Base-by-base conservation (phyloP, 2,113 vertebrate genomes). In the Sebastes schlegelii region DNA sequence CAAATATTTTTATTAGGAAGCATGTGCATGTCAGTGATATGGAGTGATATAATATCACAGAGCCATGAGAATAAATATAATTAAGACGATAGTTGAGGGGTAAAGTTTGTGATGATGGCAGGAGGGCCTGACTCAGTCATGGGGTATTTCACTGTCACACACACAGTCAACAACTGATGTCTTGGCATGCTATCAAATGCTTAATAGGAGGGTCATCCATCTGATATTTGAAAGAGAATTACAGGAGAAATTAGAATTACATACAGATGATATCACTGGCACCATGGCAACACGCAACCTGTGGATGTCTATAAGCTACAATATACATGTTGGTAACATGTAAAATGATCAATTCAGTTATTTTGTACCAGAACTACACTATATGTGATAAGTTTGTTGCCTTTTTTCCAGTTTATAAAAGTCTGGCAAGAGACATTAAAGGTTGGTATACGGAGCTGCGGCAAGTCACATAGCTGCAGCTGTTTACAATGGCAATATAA, bases 61-160 rank as follows among this genome's bases (percentile, higher is more conserved):
- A 74, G 34, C 19, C 16, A 19, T 63, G 78, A 55, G 42, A 86
- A 54, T 69, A 69, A 78, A 60, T 82, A 19, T 34, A 68, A 72
- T 88, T 79, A 63, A 52, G 52, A 57, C 51, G 71, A 61, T 43
- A 17, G 64, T 67, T n/a, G 49, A 23, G 74, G 45, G 34, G 34
- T 34, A 34, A 34, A 34, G 34, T 79, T 58, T 88, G 0, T 83
- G 34, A 23, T 23, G 57, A 42, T 75, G 67, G 65, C 83, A 72
- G 54, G 4, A 45, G 70, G 34, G 45, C 79, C 71, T 74, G 70
- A 77, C 83, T 40, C 57, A 43, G 80, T 78, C 84, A 54, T 74
- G 63, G 52, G 60, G 65, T 63, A 71, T 89, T 88, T 86, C 67
- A 69, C 45, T 12, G 69, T 71, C 74, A 80, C 34, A 34, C 34